phyloP scores from a whole-genome alignment of 2,888 invertebrate genomes.

The Smittia sp. region DNA sequence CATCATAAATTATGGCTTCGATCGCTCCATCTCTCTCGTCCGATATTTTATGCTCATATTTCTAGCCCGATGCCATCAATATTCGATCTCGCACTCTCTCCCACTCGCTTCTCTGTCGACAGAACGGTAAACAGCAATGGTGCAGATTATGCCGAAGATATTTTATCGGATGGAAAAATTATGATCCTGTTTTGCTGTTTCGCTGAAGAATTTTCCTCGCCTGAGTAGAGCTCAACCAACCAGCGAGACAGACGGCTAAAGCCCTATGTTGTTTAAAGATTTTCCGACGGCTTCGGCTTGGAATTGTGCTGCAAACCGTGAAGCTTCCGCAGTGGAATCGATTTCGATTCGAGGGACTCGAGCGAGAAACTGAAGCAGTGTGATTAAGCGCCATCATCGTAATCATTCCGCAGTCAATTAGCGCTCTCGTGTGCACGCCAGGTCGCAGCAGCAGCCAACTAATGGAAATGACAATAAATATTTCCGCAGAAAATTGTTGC shows the following conservation, averaged over 20 bases:
- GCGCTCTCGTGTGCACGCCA: slow-evolving; percentile 22
- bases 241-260: not conserved
- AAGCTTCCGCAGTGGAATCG: slow-evolving; percentile 3
- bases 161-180: slow-evolving; percentile 19
- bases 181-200: slow-evolving; percentile 6
- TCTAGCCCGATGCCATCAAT: not conserved
- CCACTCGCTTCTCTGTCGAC: not conserved
- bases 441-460: not conserved
- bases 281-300: not conserved
- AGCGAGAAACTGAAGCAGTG: too few relatives aligned
- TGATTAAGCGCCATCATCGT: slow-evolving; percentile 20
- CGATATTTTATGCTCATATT: slow-evolving; percentile 10
- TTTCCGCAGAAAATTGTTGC: slow-evolving; percentile 15
- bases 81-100: not conserved
- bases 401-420: slow-evolving; percentile 18
- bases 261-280: not conserved
- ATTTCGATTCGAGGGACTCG: not conserved
- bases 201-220: slow-evolving; percentile 11
- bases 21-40: not conserved
- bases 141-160: slow-evolving; percentile 26
- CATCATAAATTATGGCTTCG: slow-evolving; percentile 34
- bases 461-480: slow-evolving; percentile 15
- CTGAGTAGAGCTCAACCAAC: not conserved
- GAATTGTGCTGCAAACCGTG: not conserved
- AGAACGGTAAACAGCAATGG: not conserved